These are phyloP conservation scores for Pammene fasciana DNA, from an alignment of 2,888 invertebrate species.

Conservation along the genomic window DNA sequence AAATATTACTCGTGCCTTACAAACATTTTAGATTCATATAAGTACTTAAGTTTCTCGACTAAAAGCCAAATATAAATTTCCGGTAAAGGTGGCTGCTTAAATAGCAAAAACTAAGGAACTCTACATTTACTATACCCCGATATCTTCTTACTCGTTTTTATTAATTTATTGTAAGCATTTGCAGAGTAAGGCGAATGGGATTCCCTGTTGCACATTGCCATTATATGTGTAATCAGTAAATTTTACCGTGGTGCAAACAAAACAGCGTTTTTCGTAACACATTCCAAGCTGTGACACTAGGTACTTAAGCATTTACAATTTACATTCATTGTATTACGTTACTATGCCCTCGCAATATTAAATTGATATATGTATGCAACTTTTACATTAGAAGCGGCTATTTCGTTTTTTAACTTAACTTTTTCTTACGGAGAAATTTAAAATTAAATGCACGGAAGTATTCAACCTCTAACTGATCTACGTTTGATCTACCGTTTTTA, in stretches of 20 bases:
- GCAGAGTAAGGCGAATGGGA: slow-evolving; percentile 55
- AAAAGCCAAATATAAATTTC: too few relatives aligned
- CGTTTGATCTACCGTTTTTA: too few relatives aligned
- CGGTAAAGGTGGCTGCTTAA: too few relatives aligned
- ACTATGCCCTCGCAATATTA: slow-evolving; percentile 19
- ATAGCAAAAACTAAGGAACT: too few relatives aligned
- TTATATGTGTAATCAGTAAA: slow-evolving; percentile 56
- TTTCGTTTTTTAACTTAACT: background rate
- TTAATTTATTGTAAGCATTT: slow-evolving; percentile 51
- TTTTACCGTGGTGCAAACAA: slow-evolving; percentile 66
- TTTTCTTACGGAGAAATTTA: too few relatives aligned
- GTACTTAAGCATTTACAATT: slow-evolving; percentile 31
- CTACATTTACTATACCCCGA: background rate
- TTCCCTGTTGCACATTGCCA: slow-evolving; percentile 65
- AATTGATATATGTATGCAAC: slow-evolving; percentile 18
- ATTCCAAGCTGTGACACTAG: slow-evolving; percentile 26
- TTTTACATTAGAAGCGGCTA: background rate
- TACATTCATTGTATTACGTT: slow-evolving; percentile 19
- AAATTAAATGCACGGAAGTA: too few relatives aligned
- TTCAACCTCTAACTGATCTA: too few relatives aligned
- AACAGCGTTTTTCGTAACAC: slow-evolving; percentile 62
- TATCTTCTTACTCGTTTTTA: slow-evolving; percentile 13
- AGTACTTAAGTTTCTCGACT: too few relatives aligned
- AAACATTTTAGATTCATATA: too few relatives aligned
- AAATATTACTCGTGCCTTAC: too few relatives aligned